These are phyloP conservation scores for Lepus europaeus DNA, from an alignment of 2,113 vertebrate genomes.

Conservation along the genomic window DNA sequence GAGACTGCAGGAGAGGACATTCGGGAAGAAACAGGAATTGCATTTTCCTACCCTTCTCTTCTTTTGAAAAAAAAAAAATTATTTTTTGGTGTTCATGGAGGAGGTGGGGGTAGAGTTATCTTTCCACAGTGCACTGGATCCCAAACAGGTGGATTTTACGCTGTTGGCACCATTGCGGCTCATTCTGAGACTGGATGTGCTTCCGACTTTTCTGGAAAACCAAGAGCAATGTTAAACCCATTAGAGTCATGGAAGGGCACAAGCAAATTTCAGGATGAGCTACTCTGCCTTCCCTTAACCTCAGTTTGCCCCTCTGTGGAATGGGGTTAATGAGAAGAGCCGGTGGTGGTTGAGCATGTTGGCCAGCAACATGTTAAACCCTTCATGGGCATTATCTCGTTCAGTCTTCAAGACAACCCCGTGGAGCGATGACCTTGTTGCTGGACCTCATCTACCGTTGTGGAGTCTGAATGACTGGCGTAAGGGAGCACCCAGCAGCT, in stretches of 20 bases:
- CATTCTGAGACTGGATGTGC: not conserved
- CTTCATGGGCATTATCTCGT: not conserved
- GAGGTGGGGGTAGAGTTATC: not conserved
- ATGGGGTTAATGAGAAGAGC: not conserved
- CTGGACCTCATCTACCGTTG: not conserved
- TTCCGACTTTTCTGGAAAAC: constrained; percentile 14
- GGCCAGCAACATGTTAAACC: not conserved
- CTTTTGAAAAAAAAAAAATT: not conserved
- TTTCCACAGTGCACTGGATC: not conserved
- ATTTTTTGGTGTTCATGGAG: too few species aligned
- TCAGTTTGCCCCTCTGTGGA: constrained; percentile 50
- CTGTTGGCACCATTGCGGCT: not conserved
- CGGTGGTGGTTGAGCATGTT: not conserved
- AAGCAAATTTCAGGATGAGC: not conserved
- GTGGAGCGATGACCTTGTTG: not conserved
- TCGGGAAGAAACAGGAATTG: not conserved
- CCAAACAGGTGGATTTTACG: not conserved
- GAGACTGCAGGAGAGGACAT: not conserved
- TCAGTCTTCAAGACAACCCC: not conserved
- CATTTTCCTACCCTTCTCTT: not conserved
- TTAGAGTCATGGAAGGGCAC: not conserved
- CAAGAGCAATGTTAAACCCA: constrained; percentile 20
- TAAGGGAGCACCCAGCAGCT: not conserved
- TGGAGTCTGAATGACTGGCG: not conserved
- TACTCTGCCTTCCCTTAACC: fast-evolving